Evolutionary conservation across 1,140 invertebrate genomes (phyloP).

Genomic region (Neomicropteryx cornuta): DNA sequence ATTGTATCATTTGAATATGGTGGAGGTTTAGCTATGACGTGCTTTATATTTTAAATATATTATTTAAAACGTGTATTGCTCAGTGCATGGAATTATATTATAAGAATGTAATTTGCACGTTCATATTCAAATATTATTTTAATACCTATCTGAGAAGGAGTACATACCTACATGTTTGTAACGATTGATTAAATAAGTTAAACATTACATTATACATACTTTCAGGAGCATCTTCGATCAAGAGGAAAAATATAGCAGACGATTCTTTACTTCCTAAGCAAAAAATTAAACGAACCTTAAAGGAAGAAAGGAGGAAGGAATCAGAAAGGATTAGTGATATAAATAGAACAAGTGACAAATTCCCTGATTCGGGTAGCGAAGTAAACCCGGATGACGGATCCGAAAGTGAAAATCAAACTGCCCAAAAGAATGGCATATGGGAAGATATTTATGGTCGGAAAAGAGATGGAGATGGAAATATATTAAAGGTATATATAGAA

Average conservation of each 20-base stretch:
- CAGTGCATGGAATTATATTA: no score
- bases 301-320: slow-evolving; percentile 1
- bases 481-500: slow-evolving; percentile 43
- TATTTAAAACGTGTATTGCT: no score
- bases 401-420: slow-evolving; percentile 19
- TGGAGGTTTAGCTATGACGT: no score
- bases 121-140: no score
- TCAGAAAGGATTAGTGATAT: not conserved
- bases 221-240: not conserved
- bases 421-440: slow-evolving; percentile 42
- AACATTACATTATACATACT: no score
- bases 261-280: slow-evolving; percentile 1
- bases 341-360: slow-evolving; percentile 4
- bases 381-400: slow-evolving; percentile 14
- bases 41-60: no score
- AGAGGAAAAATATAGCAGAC: not conserved
- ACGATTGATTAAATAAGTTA: no score
- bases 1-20: no score
- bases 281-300: slow-evolving; percentile 4
- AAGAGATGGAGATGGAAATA: slow-evolving; percentile 65
- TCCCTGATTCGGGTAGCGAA: slow-evolving; percentile 14
- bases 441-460: slow-evolving; percentile 93
- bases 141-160: no score
- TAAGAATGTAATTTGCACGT: no score
- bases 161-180: no score